A percentile compares a stretch with the other conserved stretches of the same genome.
These are phyloP conservation scores for Amphipoea oculea DNA, from an alignment of 2,888 invertebrate genomes.

Conservation along the genomic window DNA sequence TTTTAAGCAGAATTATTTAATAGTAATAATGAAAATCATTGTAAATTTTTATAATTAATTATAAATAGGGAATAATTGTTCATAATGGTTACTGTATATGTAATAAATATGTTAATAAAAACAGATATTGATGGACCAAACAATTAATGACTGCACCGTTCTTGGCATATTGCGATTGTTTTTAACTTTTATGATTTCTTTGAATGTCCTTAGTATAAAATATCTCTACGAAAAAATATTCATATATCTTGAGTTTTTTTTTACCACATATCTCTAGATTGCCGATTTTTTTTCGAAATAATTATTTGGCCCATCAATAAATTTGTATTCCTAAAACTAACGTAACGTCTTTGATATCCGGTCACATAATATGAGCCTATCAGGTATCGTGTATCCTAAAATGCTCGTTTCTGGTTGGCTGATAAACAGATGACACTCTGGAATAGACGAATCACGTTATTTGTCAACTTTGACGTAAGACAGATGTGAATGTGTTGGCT, in stretches of 20 bases:
- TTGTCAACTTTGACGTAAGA: constrained; percentile 65
- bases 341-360: constrained; percentile 41
- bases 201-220: background rate
- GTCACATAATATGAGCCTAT: constrained; percentile 54
- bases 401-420: constrained; percentile 64
- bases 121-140: constrained; percentile 66
- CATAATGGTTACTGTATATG: constrained; percentile 82
- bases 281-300: background rate
- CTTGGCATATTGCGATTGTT: background rate
- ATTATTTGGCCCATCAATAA: constrained; percentile 54
- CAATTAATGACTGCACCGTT: constrained; percentile 41
- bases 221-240: background rate
- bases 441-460: constrained; percentile 65
- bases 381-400: constrained; percentile 41
- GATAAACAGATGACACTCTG: constrained; percentile 49
- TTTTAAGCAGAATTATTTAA: constrained; percentile 86
- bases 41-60: constrained; percentile 86
- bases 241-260: background rate
- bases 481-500: constrained; percentile 64
- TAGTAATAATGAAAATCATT: constrained; percentile 83
- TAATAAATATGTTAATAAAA: constrained; percentile 70
- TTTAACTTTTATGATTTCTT: background rate
- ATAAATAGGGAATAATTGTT: constrained; percentile 77
- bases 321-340: constrained; percentile 59
- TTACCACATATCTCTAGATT: background rate